Evolutionary conservation across 2,888 invertebrate genomes (phyloP).

Genomic region (Eucera pruinosa): DNA sequence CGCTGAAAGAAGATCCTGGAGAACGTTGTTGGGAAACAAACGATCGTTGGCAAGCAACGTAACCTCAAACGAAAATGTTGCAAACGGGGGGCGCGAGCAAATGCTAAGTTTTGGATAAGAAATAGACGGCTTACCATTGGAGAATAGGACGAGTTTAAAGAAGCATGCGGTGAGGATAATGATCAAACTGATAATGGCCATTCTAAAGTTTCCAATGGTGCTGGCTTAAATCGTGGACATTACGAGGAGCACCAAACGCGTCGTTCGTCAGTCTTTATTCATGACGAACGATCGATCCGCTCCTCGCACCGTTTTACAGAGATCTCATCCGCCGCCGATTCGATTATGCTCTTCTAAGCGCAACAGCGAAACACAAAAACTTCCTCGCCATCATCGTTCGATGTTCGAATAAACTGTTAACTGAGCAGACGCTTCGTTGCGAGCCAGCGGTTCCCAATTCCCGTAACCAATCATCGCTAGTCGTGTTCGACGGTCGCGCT

Average conservation of each 20-base stretch:
- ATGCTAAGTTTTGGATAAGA: too few relatives aligned
- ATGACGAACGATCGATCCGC: conserved; percentile 42
- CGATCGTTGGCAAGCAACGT: too few relatives aligned
- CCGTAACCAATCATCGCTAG: conserved; percentile 29
- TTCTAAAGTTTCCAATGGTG: conserved; percentile 67
- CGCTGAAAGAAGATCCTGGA: too few relatives aligned
- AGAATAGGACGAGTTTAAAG: conserved; percentile 54
- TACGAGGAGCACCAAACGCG: conserved; percentile 30
- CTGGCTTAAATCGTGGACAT: conserved; percentile 22
- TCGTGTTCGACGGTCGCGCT: conserved; percentile 6
- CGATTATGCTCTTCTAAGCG: conserved; percentile 10
- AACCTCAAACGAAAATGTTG: conserved; percentile 25
- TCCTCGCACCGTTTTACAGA: conserved; percentile 13
- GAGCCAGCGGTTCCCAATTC: conserved; percentile 15
- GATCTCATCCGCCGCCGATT: conserved; percentile 13
- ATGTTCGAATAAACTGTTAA: conserved; percentile 25
- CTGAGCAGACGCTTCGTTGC: conserved; percentile 22
- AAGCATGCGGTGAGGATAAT: conserved; percentile 73
- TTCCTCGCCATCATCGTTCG: neutral
- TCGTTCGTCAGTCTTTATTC: conserved; percentile 39
- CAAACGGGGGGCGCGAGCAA: neutral
- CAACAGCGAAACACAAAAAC: too few relatives aligned
- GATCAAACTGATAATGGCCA: conserved; percentile 72
- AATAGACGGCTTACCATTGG: conserved; percentile 71
- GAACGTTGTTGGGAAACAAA: too few relatives aligned